Percentiles rank a stretch among this genome's conserved stretches.
Conservation (phyloP, 2,113 vertebrate genomes). For the Empidonax traillii region DNA sequence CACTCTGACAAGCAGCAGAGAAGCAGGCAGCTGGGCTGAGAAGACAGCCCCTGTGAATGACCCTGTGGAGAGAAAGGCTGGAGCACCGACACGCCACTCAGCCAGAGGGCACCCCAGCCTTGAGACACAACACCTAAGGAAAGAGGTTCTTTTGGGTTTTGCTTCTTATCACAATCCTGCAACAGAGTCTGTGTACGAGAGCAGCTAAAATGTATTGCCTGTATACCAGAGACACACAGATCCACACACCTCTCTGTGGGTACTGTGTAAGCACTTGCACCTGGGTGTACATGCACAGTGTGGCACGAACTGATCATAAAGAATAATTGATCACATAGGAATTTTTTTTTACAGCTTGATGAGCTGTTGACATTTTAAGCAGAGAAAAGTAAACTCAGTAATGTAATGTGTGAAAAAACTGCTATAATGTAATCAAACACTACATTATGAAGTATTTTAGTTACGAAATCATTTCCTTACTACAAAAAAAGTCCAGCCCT, state of each 20-base stretch:
- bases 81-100: accelerated
- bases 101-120: neutral
- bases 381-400: neutral
- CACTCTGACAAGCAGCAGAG: neutral
- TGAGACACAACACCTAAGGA: accelerated
- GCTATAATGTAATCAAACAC: neutral
- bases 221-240: neutral
- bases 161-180: neutral
- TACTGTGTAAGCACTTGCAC: neutral
- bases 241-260: accelerated
- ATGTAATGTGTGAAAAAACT: neutral
- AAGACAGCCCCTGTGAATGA: accelerated
- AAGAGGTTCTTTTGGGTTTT: neutral
- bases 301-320: neutral
- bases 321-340: neutral
- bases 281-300: accelerated
- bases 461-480: neutral
- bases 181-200: accelerated
- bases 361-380: neutral
- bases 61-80: neutral
- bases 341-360: neutral
- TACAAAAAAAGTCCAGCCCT: neutral
- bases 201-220: neutral
- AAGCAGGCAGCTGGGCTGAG: neutral
- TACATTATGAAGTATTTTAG: neutral